A percentile compares a stretch with the other conserved stretches of the same genome.
Conservation (phyloP, 2,888 invertebrate species). For the Cenopis cana region DNA sequence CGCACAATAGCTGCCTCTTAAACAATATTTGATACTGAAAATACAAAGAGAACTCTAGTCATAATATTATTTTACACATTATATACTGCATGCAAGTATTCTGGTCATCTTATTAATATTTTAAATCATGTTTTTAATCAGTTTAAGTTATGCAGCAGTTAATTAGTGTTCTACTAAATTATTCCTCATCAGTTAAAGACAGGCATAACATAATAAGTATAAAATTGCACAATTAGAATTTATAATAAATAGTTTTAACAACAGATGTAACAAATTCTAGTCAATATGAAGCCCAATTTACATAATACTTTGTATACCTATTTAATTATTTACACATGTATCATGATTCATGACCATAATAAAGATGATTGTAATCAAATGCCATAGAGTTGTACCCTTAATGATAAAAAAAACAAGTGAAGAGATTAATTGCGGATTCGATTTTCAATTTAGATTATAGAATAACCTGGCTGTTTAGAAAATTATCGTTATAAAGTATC, state of each 20-base stretch:
- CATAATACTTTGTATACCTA: constrained; percentile 14
- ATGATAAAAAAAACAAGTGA: not conserved
- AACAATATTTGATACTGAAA: not conserved
- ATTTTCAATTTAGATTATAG: constrained; percentile 17
- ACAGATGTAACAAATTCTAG: not conserved
- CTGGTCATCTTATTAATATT: not conserved
- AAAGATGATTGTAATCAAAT: not conserved
- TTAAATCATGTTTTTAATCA: not conserved
- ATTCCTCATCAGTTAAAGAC: not conserved
- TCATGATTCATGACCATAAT: not conserved
- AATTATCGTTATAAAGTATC: constrained; percentile 4
- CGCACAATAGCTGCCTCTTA: not conserved
- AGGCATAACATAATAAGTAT: not conserved
- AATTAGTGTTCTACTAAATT: not conserved
- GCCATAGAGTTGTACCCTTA: not conserved
- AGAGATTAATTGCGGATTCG: not conserved
- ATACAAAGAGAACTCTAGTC: not conserved
- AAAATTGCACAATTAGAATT: constrained; percentile 4
- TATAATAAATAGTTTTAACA: not conserved
- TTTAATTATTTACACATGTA: no score
- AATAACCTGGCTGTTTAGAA: constrained; percentile 2
- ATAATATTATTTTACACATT: no score
- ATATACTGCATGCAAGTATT: not conserved
- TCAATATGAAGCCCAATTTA: not conserved
- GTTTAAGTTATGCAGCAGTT: no score